Evolutionary conservation across 2,888 invertebrate genomes (phyloP), one percentile per base, ranked within the genome.

Genomic region (Diarsia mendica): DNA sequence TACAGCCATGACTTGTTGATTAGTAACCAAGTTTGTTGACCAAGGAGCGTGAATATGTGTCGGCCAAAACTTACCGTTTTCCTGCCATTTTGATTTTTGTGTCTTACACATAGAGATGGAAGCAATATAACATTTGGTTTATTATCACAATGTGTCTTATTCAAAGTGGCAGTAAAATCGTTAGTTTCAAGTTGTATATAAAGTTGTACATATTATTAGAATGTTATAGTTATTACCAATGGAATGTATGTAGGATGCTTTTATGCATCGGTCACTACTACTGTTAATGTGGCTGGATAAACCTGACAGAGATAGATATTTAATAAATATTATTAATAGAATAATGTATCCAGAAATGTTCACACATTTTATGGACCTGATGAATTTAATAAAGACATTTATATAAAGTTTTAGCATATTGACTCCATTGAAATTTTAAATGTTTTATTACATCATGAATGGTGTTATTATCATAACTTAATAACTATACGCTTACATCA

Each of bases 171-270:
- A 91, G 91, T 86, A 80, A 90, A 90, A 90, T 88, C 79, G 88
- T 87, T 80, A 75, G 86, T 90, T 88, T 93, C 91, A 93, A 90
- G 93, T 93, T 92, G 93, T 93, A 93, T 89, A 93, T 93, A 92
- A 78, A 80, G 85, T 84, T 95, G 94, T 94, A 94, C 88, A 94
- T 95, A 95, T 89, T 92, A 92, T 89, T 88, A 87, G 79, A 83
- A 85, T 78, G 77, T 90, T 89, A 90, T 91, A 91, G 91, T 90
- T 90, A 92, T 90, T 94, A 95, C 93, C 93, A 95, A 94, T 95
- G 93, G 93, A 90, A 89, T 92, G 88, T 90, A 91, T 92, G 88
- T 92, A 92, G 91, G 91, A 91, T 94, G 95, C 91, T 88, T 90
- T 90, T 87, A 91, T 85, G 95, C 94, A 93, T 95, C 93, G 87